A percentile compares a stretch with the other conserved stretches of the same genome.
Conservation (phyloP, 2,113 vertebrate species). For the Melospiza melodia region DNA sequence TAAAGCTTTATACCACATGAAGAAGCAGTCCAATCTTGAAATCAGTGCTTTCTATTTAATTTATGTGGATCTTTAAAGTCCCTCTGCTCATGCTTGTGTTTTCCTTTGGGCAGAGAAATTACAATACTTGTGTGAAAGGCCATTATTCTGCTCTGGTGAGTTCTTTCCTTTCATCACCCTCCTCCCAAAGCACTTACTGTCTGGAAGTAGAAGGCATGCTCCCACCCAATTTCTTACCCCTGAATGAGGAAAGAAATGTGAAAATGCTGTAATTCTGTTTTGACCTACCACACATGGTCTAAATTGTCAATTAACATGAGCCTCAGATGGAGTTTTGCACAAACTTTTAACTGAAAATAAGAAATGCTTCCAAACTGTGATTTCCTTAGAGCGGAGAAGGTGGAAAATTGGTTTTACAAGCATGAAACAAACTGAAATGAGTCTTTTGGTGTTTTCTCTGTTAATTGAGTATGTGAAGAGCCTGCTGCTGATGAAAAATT, state of each 20-base stretch:
- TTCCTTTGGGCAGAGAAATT: neutral
- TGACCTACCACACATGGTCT: neutral
- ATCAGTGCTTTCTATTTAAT: neutral
- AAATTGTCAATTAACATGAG: neutral
- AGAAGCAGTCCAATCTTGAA: neutral
- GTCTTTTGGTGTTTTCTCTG: neutral
- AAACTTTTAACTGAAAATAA: neutral
- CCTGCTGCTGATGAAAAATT: neutral
- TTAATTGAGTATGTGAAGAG: neutral
- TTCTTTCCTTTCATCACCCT: neutral
- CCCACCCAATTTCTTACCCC: neutral
- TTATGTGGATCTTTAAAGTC: neutral
- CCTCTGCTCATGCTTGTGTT: neutral
- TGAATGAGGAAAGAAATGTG: neutral
- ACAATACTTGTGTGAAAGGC: neutral
- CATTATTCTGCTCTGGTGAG: neutral
- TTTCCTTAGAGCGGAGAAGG: neutral
- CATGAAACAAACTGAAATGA: neutral
- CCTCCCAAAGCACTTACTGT: neutral
- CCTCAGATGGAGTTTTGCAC: neutral
- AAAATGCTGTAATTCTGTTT: neutral
- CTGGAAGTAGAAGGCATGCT: neutral
- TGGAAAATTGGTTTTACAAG: conserved; percentile 31
- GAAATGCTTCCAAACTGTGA: neutral
- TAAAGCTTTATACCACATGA: neutral